Base-by-base conservation (phyloP, 35 echinoderm and acorn worm genomes). In the Acanthaster planci region DNA sequence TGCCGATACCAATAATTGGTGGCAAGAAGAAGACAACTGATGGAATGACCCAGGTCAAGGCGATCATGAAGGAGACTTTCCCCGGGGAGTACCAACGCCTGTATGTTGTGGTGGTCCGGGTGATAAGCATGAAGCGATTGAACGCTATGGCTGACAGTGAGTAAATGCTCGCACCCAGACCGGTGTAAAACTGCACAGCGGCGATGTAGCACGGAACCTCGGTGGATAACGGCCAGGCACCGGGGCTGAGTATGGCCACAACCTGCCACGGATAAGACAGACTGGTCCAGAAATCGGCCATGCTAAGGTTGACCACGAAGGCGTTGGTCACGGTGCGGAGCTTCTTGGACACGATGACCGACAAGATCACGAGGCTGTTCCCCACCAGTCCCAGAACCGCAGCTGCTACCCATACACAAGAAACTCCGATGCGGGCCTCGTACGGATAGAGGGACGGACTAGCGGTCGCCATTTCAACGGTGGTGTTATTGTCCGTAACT, bases 111-210 rank as follows among this genome's bases (percentile, higher is more conserved):
- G 52, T 47, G 23, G 54, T 59, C 16, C 78, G 68, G 12, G 85
- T 93, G 16, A 93, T 80, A 2, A 89, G 54, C 2, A 87, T 84
- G 67, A 89, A 84, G 53, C 92, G 51, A 57, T 89, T 89, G 15
- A 89, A 80, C 16, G 86, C 92, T n/a, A 93, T 85, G 6, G 76
- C 81, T 1, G 92, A 86, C n/a, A 93, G 60, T 16, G 81, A 85
- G 82, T 89, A 93, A 7, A 93, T 22, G 40, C 92, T 93, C 8
- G 68, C 77, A 17, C 86, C 87, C 0, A 76, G 80, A 57, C 92
- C 88, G 7, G 87, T 89, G 35, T 85, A 89, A 35, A 93, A 60
- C 9, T 89, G 57, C 1, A 93, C 19, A 12, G 86, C 86, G 15
- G 90, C 84, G 7, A 87, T 42, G 19, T 81, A 29, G 40, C 90